Conservation (phyloP, 2,113 vertebrate genomes). For the Zootoca vivipara region DNA sequence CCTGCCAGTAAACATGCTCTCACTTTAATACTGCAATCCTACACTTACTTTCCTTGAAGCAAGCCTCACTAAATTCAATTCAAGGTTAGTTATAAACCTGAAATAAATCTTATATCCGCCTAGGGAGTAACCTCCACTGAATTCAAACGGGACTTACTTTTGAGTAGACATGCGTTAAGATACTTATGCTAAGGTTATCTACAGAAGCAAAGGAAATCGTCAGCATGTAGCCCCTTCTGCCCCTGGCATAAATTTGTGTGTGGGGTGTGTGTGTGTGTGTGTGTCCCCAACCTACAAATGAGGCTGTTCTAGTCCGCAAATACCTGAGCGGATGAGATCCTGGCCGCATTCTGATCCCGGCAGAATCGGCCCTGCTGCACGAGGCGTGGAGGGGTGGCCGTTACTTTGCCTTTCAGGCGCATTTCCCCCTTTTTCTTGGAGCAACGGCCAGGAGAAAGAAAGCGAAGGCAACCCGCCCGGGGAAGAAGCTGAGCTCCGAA, state of each 20-base stretch:
- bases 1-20: background rate
- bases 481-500: background rate
- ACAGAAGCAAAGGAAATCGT: too few relatives aligned
- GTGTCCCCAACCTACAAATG: background rate
- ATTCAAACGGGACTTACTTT: background rate
- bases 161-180: background rate
- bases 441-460: background rate
- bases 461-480: background rate
- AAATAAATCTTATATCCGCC: background rate
- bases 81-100: too few relatives aligned
- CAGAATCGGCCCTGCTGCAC: background rate
- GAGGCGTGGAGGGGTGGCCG: background rate
- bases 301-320: background rate
- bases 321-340: conserved; percentile 10
- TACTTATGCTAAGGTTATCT: background rate
- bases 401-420: conserved; percentile 59
- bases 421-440: conserved; percentile 32
- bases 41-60: background rate
- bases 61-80: background rate
- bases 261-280: too few relatives aligned
- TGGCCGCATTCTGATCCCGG: background rate
- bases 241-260: background rate
- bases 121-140: background rate
- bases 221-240: background rate
- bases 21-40: background rate